Base-by-base conservation (phyloP, 1,140 invertebrate species). In the Eriosoma lanigerum region DNA sequence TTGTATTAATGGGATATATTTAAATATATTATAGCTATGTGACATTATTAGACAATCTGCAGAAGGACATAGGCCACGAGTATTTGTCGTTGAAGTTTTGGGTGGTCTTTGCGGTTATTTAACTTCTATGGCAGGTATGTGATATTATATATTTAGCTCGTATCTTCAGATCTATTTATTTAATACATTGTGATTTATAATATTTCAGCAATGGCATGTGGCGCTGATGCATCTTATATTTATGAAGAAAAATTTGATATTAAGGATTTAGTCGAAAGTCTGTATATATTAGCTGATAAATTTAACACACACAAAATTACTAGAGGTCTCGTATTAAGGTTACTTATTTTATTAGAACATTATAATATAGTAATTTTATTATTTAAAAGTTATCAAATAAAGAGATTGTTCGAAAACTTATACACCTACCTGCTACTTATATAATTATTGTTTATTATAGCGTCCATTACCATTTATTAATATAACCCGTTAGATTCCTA, bases 1-100 rank as follows among this genome's bases (percentile, higher is more conserved):
- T 29, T 62, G 9, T 62, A 62, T 2, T 54, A 15, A 54, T 54
- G 4, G 46, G 1, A 15, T 15, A 15, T 10, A 48, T 48, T 48
- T 8, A n/a, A n/a, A n/a, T 81, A 29, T 21, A 44, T 48, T 72
- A 19, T 3, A 81, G 81, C 21, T 75, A 10, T 78, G 72, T 19
- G 81, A 81, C 19, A 56, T 81, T 15, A 76, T 81, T 24, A 81
- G 81, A 48, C 81, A 81, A 32, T 81, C 81, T 9, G 73, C 81
- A 3, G 58, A 76, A 44, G 81, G 81, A 19, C 72, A 73, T 38
- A 66, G 38, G 12, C 70, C 70, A 15, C 72, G 81, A 73, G 72
- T 78, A 1, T 81, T 81, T 46, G 50, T 81, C 3, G 81, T 81
- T 56, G 81, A 81, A 68, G 38, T 75, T 13, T 46, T 78, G 32